Evolutionary conservation across 1,140 invertebrate species (phyloP), one percentile per base, ranked within the genome.

Genomic region (Drosophila busckii): DNA sequence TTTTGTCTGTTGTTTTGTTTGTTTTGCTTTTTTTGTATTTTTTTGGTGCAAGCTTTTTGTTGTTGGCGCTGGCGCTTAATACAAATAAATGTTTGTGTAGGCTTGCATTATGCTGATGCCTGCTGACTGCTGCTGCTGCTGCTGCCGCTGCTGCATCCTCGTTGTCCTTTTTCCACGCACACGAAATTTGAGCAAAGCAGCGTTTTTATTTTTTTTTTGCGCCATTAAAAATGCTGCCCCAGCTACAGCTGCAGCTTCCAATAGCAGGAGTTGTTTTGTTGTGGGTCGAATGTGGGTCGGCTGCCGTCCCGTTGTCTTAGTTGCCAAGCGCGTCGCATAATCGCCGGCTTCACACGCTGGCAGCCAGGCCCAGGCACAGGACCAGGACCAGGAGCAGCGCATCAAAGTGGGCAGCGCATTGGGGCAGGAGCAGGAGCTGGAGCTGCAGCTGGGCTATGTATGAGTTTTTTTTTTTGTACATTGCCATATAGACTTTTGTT

Each of bases 21-120:
- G 19, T 59, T 58, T 40, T 48, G 20, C 31, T 42, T 54, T 75
- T 61, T 62, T 38, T 22, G 12, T 63, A 19, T 12, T 23, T 17
- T 22, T 50, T 53, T 23, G n/a, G 26, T 17, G 3, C 28, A 32
- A 20, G 17, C 25, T 54, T 35, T 19, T 38, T 53, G 22, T 50
- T 62, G 23, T 34, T 48, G 17, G 29, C 31, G 40, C 63, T 44
- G 46, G 41, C 44, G 73, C 62, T 80, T 85, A 73, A 83, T 83
- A 69, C 71, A 85, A 85, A 85, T 85, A 83, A 85, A 84, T 86
- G 84, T 86, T 86, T 86, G 68, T 68, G 53, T 86, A 84, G 67
- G 70, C 65, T 82, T 84, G 84, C 78, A 86, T 86, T 86, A 86
- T 86, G 67, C 67, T 62, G 69, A 69, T 46, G 61, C 35, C 8